A percentile compares a stretch with the other conserved stretches of the same genome.
phyloP scores from a whole-genome alignment of 35 echinoderm and acorn worm species.

The Ophioderma brevispina region DNA sequence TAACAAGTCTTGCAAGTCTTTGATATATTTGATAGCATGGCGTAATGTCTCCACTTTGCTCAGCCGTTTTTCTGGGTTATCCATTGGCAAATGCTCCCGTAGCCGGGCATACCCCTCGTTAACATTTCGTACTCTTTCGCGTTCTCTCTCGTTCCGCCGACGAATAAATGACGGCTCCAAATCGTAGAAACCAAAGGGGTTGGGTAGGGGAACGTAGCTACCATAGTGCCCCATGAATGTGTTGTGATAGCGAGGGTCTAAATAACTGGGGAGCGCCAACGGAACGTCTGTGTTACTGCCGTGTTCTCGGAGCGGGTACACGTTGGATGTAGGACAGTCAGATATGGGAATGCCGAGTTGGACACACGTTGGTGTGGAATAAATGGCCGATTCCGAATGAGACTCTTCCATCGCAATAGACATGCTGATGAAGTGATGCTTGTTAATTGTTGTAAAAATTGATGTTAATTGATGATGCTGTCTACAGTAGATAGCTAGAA shows the following conservation, averaged over 20 bases:
- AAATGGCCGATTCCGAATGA: slow-evolving; percentile 70
- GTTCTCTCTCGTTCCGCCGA: slow-evolving; percentile 86
- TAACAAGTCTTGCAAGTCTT: slow-evolving; percentile 85
- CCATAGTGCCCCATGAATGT: slow-evolving; percentile 88
- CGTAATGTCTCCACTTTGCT: slow-evolving; percentile 94
- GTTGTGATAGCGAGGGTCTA: slow-evolving; percentile 81
- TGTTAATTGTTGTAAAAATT: no score
- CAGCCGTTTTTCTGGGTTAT: slow-evolving; percentile 92
- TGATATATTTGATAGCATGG: slow-evolving; percentile 92
- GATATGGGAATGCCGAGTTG: slow-evolving; percentile 94
- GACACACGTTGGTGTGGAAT: slow-evolving; percentile 95
- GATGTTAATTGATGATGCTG: no score
- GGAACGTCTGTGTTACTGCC: slow-evolving; percentile 31
- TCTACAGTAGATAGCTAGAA: no score
- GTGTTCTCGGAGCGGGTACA: slow-evolving; percentile 86
- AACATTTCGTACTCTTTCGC: slow-evolving; percentile 88
- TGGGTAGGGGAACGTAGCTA: slow-evolving; percentile 80
- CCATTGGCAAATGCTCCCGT: slow-evolving; percentile 83
- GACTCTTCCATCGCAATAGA: slow-evolving; percentile 63
- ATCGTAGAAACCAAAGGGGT: slow-evolving; percentile 93
- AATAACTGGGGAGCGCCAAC: slow-evolving; percentile 80
- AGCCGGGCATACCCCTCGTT: slow-evolving; percentile 91
- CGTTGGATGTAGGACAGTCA: slow-evolving; percentile 63
- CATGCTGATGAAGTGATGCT: no score
- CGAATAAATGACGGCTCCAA: slow-evolving; percentile 94